phyloP scores from a whole-genome alignment of 2,888 invertebrate genomes.

The Andricus quercusramuli region DNA sequence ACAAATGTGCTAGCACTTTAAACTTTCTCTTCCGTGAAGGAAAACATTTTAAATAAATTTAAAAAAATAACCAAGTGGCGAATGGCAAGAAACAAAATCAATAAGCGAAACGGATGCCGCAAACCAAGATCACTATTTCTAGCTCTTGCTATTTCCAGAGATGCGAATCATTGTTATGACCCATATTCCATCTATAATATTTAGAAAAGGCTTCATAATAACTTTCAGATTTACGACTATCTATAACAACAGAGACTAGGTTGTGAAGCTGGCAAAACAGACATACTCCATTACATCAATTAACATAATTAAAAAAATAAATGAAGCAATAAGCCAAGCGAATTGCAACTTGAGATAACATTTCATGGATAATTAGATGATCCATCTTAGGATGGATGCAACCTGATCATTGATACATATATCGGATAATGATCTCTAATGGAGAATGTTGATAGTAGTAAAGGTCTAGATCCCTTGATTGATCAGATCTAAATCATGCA shows the following conservation, averaged over 20 bases:
- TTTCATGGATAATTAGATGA: constrained; percentile 36
- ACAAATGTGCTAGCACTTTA: too few relatives aligned
- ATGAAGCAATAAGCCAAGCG: neutral
- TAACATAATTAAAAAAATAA: neutral
- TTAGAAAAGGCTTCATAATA: neutral
- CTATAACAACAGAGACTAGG: neutral
- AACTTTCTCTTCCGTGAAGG: neutral
- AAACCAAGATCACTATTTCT: neutral
- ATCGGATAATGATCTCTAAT: constrained; percentile 12
- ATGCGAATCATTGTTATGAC: neutral
- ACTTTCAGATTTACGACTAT: neutral
- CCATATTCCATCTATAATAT: neutral
- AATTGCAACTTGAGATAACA: constrained; percentile 6
- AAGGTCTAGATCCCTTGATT: constrained; percentile 4
- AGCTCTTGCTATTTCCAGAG: neutral
- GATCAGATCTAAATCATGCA: constrained; percentile 34
- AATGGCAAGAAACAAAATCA: neutral
- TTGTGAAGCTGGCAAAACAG: neutral
- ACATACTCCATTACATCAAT: neutral
- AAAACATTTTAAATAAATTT: neutral
- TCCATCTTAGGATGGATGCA: constrained; percentile 19
- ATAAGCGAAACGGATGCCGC: neutral
- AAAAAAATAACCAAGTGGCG: neutral
- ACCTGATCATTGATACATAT: constrained; percentile 22
- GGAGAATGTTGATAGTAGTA: neutral